Evolutionary conservation across 1,140 invertebrate genomes (phyloP).

Genomic region (Akabosia matsudoensis): DNA sequence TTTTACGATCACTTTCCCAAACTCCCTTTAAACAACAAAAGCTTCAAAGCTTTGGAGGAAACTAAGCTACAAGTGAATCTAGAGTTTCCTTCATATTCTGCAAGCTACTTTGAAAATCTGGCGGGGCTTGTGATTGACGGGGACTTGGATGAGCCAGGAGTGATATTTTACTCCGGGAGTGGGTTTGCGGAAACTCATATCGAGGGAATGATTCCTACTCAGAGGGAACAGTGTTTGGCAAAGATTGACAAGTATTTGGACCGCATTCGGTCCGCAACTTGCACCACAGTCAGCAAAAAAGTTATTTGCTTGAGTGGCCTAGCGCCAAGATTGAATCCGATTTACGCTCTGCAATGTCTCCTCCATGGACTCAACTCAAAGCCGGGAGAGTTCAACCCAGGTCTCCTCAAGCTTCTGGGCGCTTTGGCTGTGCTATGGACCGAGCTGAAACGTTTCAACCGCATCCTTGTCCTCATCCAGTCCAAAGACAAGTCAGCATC

Average conservation of each 20-base stretch:
- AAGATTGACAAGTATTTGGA: neutral
- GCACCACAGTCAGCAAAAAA: neutral
- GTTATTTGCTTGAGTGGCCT: neutral
- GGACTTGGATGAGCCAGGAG: neutral
- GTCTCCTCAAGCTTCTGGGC: neutral
- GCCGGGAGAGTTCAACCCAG: neutral
- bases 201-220: neutral
- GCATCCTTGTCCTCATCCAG: neutral
- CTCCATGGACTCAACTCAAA: neutral
- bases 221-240: neutral
- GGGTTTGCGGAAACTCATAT: neutral
- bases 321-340: neutral
- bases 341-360: neutral
- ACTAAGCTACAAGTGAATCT: neutral
- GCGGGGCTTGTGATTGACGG: neutral
- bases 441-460: constrained; percentile 1
- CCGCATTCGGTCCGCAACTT: neutral
- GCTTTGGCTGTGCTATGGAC: constrained; percentile 20
- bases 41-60: neutral
- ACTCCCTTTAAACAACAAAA: neutral
- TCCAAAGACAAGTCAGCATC: too few species aligned
- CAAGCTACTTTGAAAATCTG: neutral
- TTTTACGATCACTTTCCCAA: constrained; percentile 1
- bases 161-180: neutral
- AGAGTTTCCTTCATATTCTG: neutral